phyloP scores from a whole-genome alignment of 2,113 vertebrate species.

The Rhizomys pruinosus region DNA sequence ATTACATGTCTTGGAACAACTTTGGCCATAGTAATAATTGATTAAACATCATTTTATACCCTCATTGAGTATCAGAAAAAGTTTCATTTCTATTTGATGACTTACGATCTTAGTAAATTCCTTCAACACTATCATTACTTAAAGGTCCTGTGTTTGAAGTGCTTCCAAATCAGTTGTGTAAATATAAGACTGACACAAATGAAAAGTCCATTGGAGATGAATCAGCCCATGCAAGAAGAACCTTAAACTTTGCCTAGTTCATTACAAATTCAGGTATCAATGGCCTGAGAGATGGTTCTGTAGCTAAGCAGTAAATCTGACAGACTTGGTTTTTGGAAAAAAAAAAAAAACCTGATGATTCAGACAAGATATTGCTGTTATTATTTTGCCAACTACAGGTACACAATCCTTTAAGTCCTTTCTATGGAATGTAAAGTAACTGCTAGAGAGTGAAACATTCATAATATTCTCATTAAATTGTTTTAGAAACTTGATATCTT shows the following conservation, averaged over 20 bases:
- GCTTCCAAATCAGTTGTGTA: conserved; percentile 47
- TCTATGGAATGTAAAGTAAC: neutral
- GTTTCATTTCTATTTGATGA: conserved; percentile 29
- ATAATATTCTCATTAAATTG: neutral
- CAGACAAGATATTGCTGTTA: neutral
- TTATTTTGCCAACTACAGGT: neutral
- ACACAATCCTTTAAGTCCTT: neutral
- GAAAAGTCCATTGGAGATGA: conserved; percentile 20
- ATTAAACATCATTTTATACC: neutral
- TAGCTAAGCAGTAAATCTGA: conserved; percentile 34
- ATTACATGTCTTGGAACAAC: neutral
- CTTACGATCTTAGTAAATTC: conserved; percentile 35
- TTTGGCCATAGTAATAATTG: neutral
- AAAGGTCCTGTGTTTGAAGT: neutral
- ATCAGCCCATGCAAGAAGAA: conserved; percentile 50
- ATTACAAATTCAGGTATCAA: conserved; percentile 51
- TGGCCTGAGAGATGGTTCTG: conserved; percentile 27
- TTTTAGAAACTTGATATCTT: neutral
- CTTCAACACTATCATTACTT: conserved; percentile 37
- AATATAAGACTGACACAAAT: conserved; percentile 5
- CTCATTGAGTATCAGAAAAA: neutral
- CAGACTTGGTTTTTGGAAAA: neutral
- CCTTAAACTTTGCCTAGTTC: conserved; percentile 37
- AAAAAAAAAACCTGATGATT: neutral
- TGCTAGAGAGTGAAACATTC: neutral